phyloP scores from a whole-genome alignment of 2,888 invertebrate species.

The Mimumesa dahlbomi region DNA sequence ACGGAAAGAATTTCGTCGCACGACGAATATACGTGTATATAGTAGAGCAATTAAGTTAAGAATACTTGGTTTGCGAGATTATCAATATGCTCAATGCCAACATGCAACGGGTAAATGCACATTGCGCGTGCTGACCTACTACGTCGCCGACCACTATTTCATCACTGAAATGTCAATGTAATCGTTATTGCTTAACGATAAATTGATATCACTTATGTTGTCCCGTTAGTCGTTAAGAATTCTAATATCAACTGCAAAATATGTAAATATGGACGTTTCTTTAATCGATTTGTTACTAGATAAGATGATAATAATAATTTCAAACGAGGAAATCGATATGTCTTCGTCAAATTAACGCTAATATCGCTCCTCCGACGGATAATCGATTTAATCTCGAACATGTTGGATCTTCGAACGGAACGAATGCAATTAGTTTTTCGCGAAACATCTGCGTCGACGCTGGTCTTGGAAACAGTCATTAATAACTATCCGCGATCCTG shows the following conservation, averaged over 20 bases:
- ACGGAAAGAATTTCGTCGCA: slow-evolving; percentile 15
- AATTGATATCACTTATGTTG: slow-evolving; percentile 4
- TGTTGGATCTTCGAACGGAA: no score
- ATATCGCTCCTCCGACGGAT: no score
- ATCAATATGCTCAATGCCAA: slow-evolving; percentile 54
- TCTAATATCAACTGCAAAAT: slow-evolving; percentile 8
- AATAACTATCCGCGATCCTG: no score
- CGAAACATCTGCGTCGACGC: no score
- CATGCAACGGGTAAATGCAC: slow-evolving; percentile 1
- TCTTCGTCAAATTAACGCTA: background rate
- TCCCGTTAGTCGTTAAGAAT: slow-evolving; percentile 4
- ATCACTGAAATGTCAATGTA: slow-evolving; percentile 13
- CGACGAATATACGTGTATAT: slow-evolving; percentile 33
- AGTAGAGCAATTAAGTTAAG: slow-evolving; percentile 45
- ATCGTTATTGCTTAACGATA: slow-evolving; percentile 3
- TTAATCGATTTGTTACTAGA: slow-evolving; percentile 18
- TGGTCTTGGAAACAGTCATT: no score
- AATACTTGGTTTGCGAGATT: slow-evolving; percentile 41
- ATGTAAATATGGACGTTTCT: slow-evolving; percentile 42
- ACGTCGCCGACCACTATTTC: background rate
- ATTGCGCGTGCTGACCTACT: background rate
- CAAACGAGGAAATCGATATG: background rate
- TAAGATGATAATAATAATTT: background rate
- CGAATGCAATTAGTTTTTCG: no score
- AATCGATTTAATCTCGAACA: no score